Evolutionary conservation across 2,888 invertebrate species (phyloP).

Genomic region (Cephus rjabovi): DNA sequence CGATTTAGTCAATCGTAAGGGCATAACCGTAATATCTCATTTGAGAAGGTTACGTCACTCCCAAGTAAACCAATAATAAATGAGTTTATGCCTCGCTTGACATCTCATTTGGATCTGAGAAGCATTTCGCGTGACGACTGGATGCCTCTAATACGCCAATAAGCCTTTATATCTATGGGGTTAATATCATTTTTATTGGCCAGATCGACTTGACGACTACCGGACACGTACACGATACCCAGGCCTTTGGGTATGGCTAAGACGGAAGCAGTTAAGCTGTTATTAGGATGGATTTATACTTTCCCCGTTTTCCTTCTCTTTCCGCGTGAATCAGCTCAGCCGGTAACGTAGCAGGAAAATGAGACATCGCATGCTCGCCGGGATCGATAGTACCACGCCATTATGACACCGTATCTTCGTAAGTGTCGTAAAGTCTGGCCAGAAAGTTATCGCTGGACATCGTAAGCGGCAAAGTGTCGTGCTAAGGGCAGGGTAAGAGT

Average conservation of each 20-base stretch:
- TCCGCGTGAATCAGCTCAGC: not conserved
- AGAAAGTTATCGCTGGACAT: slow-evolving; percentile 33
- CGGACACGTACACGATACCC: not conserved
- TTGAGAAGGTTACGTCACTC: slow-evolving; percentile 10
- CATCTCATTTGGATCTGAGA: slow-evolving; percentile 15
- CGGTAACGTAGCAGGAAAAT: not conserved
- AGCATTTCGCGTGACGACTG: not conserved
- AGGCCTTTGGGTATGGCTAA: not conserved
- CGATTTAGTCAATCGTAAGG: slow-evolving; percentile 51
- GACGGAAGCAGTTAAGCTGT: not conserved
- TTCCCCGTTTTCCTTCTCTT: not conserved
- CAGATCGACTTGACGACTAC: not conserved
- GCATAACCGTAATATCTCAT: slow-evolving; percentile 44
- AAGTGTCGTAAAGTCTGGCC: slow-evolving; percentile 34
- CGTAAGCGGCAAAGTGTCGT: slow-evolving; percentile 37
- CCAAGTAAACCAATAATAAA: slow-evolving; percentile 44
- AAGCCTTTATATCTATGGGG: not conserved
- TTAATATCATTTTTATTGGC: not conserved
- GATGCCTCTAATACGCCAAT: not conserved
- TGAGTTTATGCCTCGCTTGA: slow-evolving; percentile 38
- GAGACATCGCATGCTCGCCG: not conserved
- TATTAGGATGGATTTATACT: not conserved
- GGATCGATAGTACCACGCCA: slow-evolving; percentile 4
- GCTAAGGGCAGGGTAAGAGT: slow-evolving; percentile 20
- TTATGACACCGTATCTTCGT: slow-evolving; percentile 17